Base-by-base conservation (phyloP, 2,888 invertebrate genomes). In the Pandemis cinnamomeana region DNA sequence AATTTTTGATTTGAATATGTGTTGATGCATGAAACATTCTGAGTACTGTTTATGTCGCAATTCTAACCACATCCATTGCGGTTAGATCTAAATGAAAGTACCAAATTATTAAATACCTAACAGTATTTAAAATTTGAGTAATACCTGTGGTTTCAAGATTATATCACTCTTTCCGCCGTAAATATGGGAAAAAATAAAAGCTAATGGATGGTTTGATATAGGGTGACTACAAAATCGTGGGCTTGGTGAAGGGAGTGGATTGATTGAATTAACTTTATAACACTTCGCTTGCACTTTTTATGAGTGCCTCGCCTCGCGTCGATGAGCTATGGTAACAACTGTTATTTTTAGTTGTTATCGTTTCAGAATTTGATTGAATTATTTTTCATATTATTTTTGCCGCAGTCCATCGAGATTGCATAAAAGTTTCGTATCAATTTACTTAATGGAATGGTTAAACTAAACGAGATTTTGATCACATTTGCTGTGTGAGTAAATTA, bases 261-360 rank as follows among this genome's bases (percentile, higher is more conserved):
- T 51, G 67, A 74, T 74, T 71, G 61, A 67, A 66, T 71, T 70
- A 61, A 51, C 42, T 71, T 74, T 74, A 71, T 70, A 63, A 71
- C 53, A 36, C 44, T n/a, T 13, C 46, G 46, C 69, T 69, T 71
- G 74, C 67, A 67, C 67, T 62, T 71, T 73, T 74, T 71, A 74
- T 48, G 74, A 67, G 67, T 15, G 67, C 61, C 71, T 42, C 74
- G 62, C 74, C 74, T 73, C 51, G n/a, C 66, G 42, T 46, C 27
- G 67, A 67, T 15, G 53, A 41, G 53, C 36, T 48, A 36, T 66
- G 10, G 41, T 53, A 51, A 27, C 64, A 64, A 48, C 36, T 13
- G 36, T 67, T 67, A 67, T 67, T 53, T 67, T 4, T 36, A 13
- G 6, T 44, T 27, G 41, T 51, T 67, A 53, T 53, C 41, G 36